Conservation (phyloP, 2,797 vertebrate species). For the Oreochromis mossambicus region DNA sequence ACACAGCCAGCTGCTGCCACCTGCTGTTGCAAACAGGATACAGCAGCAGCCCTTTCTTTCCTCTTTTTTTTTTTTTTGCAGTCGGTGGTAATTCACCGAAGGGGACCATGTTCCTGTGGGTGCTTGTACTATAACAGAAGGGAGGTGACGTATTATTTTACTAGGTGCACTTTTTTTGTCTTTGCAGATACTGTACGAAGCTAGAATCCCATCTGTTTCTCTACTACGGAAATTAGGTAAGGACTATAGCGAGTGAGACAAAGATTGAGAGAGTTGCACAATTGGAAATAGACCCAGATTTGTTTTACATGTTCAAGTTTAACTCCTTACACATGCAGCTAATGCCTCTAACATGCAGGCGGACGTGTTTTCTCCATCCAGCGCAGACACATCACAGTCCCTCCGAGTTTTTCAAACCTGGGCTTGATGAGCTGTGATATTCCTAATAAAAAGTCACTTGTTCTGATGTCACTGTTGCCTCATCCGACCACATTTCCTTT, state of each 20-base stretch:
- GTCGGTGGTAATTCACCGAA: slow-evolving; percentile 28
- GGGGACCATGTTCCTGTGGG: slow-evolving; percentile 19
- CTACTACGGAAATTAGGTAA: not conserved
- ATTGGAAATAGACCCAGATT: not conserved
- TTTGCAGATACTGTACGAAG: not conserved
- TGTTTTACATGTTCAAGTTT: slow-evolving; percentile 11
- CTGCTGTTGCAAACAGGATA: slow-evolving; percentile 43
- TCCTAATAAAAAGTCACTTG: slow-evolving; percentile 64
- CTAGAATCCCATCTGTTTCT: not conserved
- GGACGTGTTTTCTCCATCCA: not conserved
- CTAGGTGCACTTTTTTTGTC: not conserved
- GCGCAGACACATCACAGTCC: not conserved
- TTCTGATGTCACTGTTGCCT: slow-evolving; percentile 70
- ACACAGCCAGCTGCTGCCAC: slow-evolving; percentile 66
- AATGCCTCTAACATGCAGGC: slow-evolving; percentile 17
- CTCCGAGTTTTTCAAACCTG: slow-evolving; percentile 4
- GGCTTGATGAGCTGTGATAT: slow-evolving; percentile 60
- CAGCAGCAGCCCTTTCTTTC: not conserved
- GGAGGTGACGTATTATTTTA: slow-evolving; percentile 32
- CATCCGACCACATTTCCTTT: slow-evolving; percentile 59
- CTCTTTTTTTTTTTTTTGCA: not conserved
- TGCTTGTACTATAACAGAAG: slow-evolving; percentile 1
- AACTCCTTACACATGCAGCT: not conserved
- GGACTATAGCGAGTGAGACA: not conserved
- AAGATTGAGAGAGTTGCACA: not conserved